Conservation (phyloP, 2,888 invertebrate genomes). For the Lepidonotus clava region DNA sequence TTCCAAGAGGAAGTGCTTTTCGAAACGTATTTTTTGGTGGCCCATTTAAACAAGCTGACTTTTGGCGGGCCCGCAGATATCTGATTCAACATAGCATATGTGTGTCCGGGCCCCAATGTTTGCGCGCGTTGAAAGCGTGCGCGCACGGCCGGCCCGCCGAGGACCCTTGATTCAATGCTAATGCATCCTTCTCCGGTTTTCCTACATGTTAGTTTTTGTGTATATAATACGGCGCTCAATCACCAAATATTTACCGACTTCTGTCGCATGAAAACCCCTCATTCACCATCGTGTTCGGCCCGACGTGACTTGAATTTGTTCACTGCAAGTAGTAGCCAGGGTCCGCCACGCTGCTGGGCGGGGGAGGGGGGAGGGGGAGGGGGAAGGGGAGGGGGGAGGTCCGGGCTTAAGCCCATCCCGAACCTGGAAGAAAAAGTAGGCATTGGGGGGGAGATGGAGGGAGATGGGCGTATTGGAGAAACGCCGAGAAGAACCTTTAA, state of each 20-base stretch:
- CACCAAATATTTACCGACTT: slow-evolving; percentile 51
- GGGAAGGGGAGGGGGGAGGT: neutral
- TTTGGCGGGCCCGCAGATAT: slow-evolving; percentile 1
- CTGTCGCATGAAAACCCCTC: slow-evolving; percentile 49
- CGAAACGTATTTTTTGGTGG: neutral
- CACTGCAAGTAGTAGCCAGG: neutral
- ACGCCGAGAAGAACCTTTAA: slow-evolving; percentile 19
- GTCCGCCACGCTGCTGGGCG: neutral
- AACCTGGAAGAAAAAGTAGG: neutral
- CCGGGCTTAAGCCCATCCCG: neutral
- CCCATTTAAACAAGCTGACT: slow-evolving; percentile 26
- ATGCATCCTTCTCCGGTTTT: slow-evolving; percentile 24
- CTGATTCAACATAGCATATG: slow-evolving; percentile 51
- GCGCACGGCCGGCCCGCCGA: neutral
- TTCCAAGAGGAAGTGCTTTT: slow-evolving; percentile 5
- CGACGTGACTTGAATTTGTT: slow-evolving; percentile 33
- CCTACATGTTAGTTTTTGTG: slow-evolving; percentile 48
- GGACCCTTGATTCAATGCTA: slow-evolving; percentile 49
- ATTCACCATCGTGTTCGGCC: neutral
- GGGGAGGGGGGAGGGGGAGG: neutral
- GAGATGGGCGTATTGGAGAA: neutral
- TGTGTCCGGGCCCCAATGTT: neutral
- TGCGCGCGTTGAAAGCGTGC: neutral
- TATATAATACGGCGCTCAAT: slow-evolving; percentile 53
- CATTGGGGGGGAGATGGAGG: neutral